A percentile compares a stretch with the other conserved stretches of the same genome.
phyloP scores from a whole-genome alignment of 1,140 invertebrate species.

The Anadara kagoshimensis region DNA sequence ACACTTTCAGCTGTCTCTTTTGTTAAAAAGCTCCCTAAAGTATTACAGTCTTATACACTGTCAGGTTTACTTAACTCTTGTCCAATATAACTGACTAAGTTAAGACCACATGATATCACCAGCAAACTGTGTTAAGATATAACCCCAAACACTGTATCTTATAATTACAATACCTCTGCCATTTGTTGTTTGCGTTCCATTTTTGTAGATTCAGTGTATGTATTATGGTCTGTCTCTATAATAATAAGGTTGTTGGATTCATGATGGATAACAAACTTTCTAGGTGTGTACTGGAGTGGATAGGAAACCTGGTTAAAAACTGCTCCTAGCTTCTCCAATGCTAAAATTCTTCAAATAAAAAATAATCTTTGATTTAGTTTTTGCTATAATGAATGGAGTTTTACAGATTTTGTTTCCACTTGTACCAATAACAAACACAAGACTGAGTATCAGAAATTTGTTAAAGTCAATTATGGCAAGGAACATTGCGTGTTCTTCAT shows the following conservation, averaged over 20 bases:
- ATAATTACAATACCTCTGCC: conserved; percentile 77
- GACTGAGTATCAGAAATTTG: background rate
- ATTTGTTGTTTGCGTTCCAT: conserved; percentile 88
- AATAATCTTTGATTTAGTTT: background rate
- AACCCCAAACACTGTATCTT: too few relatives aligned
- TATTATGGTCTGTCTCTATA: conserved; percentile 98
- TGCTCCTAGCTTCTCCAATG: conserved; percentile 97
- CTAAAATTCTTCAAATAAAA: conserved; percentile 84
- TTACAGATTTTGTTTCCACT: conserved; percentile 17
- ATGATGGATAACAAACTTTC: conserved; percentile 95
- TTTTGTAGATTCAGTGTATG: conserved; percentile 98
- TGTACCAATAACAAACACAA: too few relatives aligned
- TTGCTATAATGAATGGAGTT: conserved; percentile 6
- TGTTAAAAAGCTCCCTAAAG: too few relatives aligned
- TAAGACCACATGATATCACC: too few relatives aligned
- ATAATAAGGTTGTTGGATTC: conserved; percentile 92
- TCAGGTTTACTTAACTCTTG: too few relatives aligned
- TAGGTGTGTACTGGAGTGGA: conserved; percentile 95
- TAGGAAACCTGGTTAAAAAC: conserved; percentile 94
- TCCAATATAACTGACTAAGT: too few relatives aligned
- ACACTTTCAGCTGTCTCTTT: too few relatives aligned
- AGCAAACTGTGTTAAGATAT: too few relatives aligned
- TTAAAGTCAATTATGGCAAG: conserved; percentile 16
- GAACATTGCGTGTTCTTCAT: conserved; percentile 15
- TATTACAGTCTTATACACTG: too few relatives aligned